Percentiles rank a stretch among this genome's conserved stretches.
Conservation (phyloP, 2,888 invertebrate species). For the Strigamia transsilvanica region DNA sequence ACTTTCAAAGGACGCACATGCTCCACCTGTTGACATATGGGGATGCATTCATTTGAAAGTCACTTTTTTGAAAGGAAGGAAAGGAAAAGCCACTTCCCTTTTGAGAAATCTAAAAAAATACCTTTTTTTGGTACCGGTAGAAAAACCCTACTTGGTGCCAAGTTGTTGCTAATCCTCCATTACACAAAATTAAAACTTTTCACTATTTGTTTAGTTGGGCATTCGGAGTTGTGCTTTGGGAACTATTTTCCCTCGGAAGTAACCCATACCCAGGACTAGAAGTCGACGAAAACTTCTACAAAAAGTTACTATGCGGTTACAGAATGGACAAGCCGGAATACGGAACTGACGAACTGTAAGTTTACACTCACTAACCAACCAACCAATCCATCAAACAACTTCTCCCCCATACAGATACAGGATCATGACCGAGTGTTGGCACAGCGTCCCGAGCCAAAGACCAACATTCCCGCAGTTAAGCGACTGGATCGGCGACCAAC, state of each 20-base stretch:
- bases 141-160: too few relatives aligned
- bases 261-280: conserved; percentile 60
- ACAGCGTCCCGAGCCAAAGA: conserved; percentile 50
- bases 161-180: too few relatives aligned
- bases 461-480: conserved; percentile 53
- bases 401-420: conserved; percentile 48
- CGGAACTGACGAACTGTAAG: conserved; percentile 61
- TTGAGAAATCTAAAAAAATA: too few relatives aligned
- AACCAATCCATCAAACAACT: not conserved
- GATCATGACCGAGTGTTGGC: conserved; percentile 55
- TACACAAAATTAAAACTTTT: too few relatives aligned
- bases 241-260: conserved; percentile 59
- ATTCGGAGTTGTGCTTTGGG: conserved; percentile 59
- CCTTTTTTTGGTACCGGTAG: too few relatives aligned
- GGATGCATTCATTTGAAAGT: too few relatives aligned
- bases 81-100: too few relatives aligned
- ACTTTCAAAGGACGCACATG: too few relatives aligned
- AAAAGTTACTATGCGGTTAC: conserved; percentile 64
- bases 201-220: conserved; percentile 57
- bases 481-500: conserved; percentile 40
- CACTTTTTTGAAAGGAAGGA: too few relatives aligned
- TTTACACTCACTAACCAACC: too few relatives aligned
- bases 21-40: too few relatives aligned
- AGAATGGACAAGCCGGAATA: conserved; percentile 66
- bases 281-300: conserved; percentile 62